These are phyloP conservation scores for Arizona elegans DNA, from an alignment of 2,113 vertebrate genomes.

Conservation along the genomic window DNA sequence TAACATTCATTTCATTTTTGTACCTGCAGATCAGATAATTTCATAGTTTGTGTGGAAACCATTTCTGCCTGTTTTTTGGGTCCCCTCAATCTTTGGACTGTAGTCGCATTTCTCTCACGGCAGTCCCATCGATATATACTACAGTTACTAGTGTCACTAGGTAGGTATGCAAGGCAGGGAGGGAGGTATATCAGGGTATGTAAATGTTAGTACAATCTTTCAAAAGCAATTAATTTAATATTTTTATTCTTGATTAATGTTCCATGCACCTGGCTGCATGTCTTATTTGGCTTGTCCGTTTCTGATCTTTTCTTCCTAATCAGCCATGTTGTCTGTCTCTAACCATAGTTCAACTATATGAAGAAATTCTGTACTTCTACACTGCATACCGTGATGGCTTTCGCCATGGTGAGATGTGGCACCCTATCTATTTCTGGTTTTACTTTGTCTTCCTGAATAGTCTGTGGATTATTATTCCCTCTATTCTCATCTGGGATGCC, in stretches of 20 bases:
- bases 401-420: conserved; percentile 78
- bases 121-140: conserved; percentile 79
- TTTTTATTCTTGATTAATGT: too few relatives aligned
- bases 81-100: conserved; percentile 80
- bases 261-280: not conserved
- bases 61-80: conserved; percentile 81
- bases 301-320: not conserved
- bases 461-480: conserved; percentile 81
- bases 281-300: not conserved
- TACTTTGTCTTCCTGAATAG: conserved; percentile 86
- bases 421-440: conserved; percentile 91
- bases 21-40: conserved; percentile 77
- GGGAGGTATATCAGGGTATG: not conserved
- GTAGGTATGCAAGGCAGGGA: conserved; percentile 60
- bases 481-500: conserved; percentile 75
- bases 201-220: not conserved
- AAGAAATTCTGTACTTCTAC: conserved; percentile 83
- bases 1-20: conserved; percentile 6
- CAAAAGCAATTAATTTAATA: not conserved
- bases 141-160: conserved; percentile 83
- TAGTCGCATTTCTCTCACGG: conserved; percentile 79
- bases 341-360: conserved; percentile 82
- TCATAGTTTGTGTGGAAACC: conserved; percentile 83
- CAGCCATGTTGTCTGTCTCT: not conserved
- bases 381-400: conserved; percentile 82